Evolutionary conservation across 2,797 vertebrate species (phyloP).

Genomic region (Pangasius macronema): DNA sequence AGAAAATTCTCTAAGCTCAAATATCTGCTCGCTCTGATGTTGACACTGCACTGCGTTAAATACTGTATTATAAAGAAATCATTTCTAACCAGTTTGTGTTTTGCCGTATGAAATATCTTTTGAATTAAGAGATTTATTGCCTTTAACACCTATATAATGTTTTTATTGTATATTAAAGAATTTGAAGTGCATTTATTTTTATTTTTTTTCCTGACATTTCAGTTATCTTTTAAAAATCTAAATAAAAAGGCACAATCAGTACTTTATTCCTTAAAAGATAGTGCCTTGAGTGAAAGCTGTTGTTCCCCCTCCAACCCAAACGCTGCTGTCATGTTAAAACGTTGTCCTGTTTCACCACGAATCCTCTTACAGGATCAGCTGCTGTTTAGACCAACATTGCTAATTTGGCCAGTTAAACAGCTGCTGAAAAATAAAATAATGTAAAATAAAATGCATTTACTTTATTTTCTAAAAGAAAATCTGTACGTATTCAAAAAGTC

Average conservation of each 20-base stretch:
- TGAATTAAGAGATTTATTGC: constrained; percentile 17
- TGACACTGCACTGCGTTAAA: constrained; percentile 42
- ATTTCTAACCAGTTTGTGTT: constrained; percentile 14
- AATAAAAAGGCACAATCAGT: constrained; percentile 1
- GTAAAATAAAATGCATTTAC: background rate
- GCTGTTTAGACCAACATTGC: background rate
- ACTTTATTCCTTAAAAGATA: constrained; percentile 30
- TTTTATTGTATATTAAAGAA: constrained; percentile 20
- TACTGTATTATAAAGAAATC: constrained; percentile 25
- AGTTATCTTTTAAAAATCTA: background rate
- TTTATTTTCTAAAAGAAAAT: background rate
- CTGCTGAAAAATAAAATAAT: background rate
- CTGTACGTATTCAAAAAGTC: constrained; percentile 6
- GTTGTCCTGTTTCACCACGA: background rate
- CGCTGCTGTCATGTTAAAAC: constrained; percentile 29
- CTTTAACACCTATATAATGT: background rate
- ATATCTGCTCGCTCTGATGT: background rate
- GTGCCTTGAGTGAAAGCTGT: constrained; percentile 15
- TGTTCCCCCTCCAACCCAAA: background rate
- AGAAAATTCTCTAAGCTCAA: background rate
- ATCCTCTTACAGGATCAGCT: constrained; percentile 6
- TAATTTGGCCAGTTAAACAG: constrained; percentile 20
- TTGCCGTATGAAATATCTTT: constrained; percentile 10
- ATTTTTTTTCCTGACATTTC: constrained; percentile 6
- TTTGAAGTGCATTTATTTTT: constrained; percentile 23